These are phyloP conservation scores for Tethya wilhelma DNA, from an alignment of 37 sponge, comb jelly and placozoan species.

Conservation along the genomic window DNA sequence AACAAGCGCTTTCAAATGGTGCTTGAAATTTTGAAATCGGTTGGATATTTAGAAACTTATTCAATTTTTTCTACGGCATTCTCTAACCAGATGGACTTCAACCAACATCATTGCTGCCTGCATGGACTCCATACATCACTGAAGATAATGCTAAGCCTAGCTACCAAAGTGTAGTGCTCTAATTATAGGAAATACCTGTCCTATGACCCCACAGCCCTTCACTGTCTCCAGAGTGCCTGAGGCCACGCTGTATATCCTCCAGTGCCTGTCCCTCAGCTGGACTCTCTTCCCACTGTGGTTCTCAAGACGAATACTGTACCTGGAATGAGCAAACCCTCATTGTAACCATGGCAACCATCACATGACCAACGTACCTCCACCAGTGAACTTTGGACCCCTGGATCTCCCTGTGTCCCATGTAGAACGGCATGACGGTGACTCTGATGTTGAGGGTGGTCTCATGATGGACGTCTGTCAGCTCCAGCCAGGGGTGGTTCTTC, in stretches of 20 bases:
- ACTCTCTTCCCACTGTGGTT: slow-evolving; percentile 71
- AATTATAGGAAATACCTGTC: slow-evolving; percentile 75
- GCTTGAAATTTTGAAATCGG: no score
- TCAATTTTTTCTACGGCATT: no score
- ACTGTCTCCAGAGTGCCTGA: slow-evolving; percentile 88
- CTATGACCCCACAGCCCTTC: slow-evolving; percentile 92
- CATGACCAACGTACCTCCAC: slow-evolving; percentile 7
- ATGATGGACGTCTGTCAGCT: slow-evolving; percentile 83
- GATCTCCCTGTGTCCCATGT: slow-evolving; percentile 83
- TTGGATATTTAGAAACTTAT: no score
- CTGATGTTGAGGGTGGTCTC: slow-evolving; percentile 84
- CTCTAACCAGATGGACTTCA: no score
- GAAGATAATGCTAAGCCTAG: neutral
- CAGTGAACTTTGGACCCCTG: neutral
- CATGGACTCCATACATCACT: no score
- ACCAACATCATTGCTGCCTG: no score
- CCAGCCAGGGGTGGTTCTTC: slow-evolving; percentile 86
- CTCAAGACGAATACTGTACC: slow-evolving; percentile 95
- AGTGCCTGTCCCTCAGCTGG: slow-evolving; percentile 87
- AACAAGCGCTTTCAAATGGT: no score
- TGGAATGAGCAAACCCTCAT: no score
- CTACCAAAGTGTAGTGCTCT: neutral
- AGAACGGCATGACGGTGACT: slow-evolving; percentile 95
- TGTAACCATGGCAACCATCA: neutral
- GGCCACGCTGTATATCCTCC: slow-evolving; percentile 85